Percentiles rank a stretch among this genome's conserved stretches.
These are phyloP conservation scores for Triops cancriformis DNA, from an alignment of 1,140 invertebrate genomes.

Conservation along the genomic window DNA sequence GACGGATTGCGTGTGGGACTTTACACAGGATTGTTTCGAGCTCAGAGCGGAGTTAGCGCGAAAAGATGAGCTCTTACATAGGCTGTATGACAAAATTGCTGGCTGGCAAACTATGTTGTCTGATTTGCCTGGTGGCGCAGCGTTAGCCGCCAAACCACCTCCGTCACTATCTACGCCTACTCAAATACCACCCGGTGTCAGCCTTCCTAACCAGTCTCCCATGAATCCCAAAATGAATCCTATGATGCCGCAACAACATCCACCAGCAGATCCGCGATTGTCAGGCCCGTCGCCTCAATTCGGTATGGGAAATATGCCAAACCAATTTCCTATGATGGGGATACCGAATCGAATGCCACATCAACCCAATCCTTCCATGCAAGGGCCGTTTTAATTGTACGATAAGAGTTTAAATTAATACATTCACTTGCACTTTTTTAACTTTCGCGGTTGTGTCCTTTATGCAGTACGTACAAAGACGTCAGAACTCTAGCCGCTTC, in stretches of 20 bases:
- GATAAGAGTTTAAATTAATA: not conserved
- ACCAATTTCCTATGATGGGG: slow-evolving; percentile 5
- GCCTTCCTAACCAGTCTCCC: not conserved
- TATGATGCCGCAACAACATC: not conserved
- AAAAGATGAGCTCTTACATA: slow-evolving; percentile 78
- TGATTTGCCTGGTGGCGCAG: slow-evolving; percentile 49
- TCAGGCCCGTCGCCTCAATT: not conserved
- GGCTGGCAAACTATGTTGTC: slow-evolving; percentile 80
- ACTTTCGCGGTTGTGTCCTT: no score
- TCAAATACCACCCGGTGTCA: not conserved
- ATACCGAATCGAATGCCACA: not conserved
- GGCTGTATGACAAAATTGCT: slow-evolving; percentile 80
- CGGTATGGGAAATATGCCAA: not conserved
- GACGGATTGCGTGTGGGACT: slow-evolving; percentile 15
- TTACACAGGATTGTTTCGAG: slow-evolving; percentile 64
- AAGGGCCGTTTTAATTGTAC: not conserved
- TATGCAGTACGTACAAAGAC: no score
- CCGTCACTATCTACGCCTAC: not conserved
- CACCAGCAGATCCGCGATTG: not conserved
- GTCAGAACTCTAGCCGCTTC: no score
- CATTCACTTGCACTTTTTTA: no score
- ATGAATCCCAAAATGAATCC: slow-evolving; percentile 1
- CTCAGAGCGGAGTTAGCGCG: slow-evolving; percentile 67
- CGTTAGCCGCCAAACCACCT: not conserved
- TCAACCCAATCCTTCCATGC: not conserved